phyloP scores from a whole-genome alignment of 1,140 invertebrate species.

The Asobara japonica region DNA sequence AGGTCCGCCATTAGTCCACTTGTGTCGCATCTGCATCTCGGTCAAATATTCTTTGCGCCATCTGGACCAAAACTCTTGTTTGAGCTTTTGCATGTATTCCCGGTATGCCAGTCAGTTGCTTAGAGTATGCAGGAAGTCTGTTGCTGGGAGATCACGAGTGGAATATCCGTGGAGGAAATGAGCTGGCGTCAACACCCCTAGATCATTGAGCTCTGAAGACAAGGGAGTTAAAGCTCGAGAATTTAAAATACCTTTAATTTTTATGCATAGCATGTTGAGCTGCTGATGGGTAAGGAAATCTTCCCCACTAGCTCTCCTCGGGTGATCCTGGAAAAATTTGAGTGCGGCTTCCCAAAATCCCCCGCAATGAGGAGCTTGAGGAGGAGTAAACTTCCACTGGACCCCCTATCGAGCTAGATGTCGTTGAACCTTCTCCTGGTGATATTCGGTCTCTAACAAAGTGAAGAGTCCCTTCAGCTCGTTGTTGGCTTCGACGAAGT shows the following conservation, averaged over 20 bases:
- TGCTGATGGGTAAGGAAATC: conserved; percentile 9
- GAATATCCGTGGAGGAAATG: conserved; percentile 40
- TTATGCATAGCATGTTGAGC: conserved; percentile 12
- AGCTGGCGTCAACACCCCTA: conserved; percentile 32
- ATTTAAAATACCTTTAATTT: conserved; percentile 40
- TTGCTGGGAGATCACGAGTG: conserved; percentile 25
- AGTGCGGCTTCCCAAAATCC: conserved; percentile 47
- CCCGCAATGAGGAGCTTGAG: conserved; percentile 49
- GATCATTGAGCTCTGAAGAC: conserved; percentile 38
- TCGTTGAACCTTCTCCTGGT: background rate
- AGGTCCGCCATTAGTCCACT: conserved; percentile 41
- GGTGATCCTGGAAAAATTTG: conserved; percentile 23
- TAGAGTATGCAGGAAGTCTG: background rate
- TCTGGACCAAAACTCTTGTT: conserved; percentile 45
- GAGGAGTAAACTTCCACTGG: conserved; percentile 50
- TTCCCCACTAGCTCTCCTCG: background rate
- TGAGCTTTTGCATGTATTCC: conserved; percentile 32
- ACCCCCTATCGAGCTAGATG: background rate
- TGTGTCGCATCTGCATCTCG: conserved; percentile 42
- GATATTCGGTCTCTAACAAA: background rate
- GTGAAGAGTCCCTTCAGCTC: background rate
- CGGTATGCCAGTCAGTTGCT: conserved; percentile 24
- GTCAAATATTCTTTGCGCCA: conserved; percentile 45
- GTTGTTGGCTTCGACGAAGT: conserved; percentile 27
- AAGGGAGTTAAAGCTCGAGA: conserved; percentile 38